A percentile compares a stretch with the other conserved stretches of the same genome.
These are phyloP conservation scores for Gadus macrocephalus DNA, from an alignment of 2,113 vertebrate genomes.

Conservation along the genomic window DNA sequence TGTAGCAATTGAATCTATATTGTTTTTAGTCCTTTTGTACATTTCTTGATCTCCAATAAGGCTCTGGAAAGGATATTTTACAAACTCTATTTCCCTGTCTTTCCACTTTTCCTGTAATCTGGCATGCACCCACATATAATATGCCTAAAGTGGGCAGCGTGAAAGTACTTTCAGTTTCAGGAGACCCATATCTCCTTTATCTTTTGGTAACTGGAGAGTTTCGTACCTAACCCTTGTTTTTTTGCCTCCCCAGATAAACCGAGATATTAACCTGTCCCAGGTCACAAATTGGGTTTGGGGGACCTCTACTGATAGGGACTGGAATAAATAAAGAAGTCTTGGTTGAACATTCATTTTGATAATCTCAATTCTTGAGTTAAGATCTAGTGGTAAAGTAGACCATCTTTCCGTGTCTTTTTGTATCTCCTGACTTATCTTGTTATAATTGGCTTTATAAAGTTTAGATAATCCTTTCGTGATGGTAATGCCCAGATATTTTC, in stretches of 20 bases:
- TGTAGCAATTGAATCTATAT: neutral
- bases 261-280: too few species aligned
- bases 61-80: neutral
- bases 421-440: neutral
- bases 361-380: neutral
- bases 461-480: slow-evolving; percentile 5
- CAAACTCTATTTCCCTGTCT: neutral
- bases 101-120: neutral
- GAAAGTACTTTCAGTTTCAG: neutral
- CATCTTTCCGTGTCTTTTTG: slow-evolving; percentile 7
- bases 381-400: slow-evolving; percentile 6
- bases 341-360: neutral
- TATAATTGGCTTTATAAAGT: neutral
- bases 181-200: neutral
- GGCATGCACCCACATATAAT: neutral
- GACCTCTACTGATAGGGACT: slow-evolving; percentile 4
- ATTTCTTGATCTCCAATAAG: neutral
- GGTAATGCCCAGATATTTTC: slow-evolving; percentile 1
- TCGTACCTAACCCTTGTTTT: neutral
- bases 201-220: slow-evolving; percentile 3
- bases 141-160: neutral
- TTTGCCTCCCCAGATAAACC: neutral
- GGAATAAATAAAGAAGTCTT: slow-evolving; percentile 3
- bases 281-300: slow-evolving; percentile 1
- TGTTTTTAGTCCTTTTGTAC: neutral